phyloP scores from a whole-genome alignment of 35 echinoderm and acorn worm species.

The Acanthaster planci region DNA sequence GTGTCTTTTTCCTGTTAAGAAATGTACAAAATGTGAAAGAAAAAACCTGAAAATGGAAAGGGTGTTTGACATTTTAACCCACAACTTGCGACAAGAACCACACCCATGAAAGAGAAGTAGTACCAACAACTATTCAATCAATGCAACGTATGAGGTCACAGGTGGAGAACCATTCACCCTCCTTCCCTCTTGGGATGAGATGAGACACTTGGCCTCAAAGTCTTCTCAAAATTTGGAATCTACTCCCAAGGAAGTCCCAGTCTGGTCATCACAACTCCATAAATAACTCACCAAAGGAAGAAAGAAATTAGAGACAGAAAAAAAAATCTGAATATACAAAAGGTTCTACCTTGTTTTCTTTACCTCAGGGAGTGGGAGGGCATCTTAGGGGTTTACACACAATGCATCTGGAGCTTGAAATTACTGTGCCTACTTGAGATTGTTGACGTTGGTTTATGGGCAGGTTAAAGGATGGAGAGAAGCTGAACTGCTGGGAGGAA shows the following conservation, averaged over 20 bases:
- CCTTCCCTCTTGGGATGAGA: neutral
- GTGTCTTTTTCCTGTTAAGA: too few species aligned
- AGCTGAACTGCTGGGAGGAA: neutral
- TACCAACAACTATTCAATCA: too few species aligned
- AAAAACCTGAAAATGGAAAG: too few species aligned
- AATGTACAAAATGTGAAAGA: too few species aligned
- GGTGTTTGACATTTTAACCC: too few species aligned
- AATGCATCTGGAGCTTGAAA: slow-evolving; percentile 20
- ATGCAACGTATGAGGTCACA: too few species aligned
- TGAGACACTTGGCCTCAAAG: slow-evolving; percentile 12
- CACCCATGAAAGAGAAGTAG: too few species aligned
- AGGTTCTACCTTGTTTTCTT: neutral
- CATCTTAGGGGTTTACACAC: neutral
- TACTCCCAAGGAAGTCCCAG: neutral
- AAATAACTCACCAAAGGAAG: neutral
- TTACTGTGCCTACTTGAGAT: neutral
- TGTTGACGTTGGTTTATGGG: neutral
- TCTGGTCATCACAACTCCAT: neutral
- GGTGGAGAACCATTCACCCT: too few species aligned
- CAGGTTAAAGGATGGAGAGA: neutral
- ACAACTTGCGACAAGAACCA: too few species aligned
- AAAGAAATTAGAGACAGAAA: neutral
- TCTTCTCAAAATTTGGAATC: neutral
- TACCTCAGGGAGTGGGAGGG: neutral
- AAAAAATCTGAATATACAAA: neutral